Evolutionary conservation across 1,140 invertebrate species (phyloP), one percentile per base, ranked within the genome.

Genomic region (Zaprionus taronus): DNA sequence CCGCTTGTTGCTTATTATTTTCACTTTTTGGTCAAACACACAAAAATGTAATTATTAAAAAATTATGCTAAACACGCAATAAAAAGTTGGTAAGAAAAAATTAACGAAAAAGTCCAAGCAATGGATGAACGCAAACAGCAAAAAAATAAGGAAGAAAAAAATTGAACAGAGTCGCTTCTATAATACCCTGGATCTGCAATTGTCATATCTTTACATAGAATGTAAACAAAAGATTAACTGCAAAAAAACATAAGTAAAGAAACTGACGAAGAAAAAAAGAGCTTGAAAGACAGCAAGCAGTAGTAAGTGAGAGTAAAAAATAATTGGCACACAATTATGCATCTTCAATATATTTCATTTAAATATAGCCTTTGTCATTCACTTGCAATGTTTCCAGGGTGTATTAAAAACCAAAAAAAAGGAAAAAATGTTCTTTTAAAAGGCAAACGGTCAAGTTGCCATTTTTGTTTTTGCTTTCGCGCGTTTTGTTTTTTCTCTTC

Each of bases 21-120:
- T 66, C 57, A 44, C 65, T 80, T 81, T 81, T 84, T 89, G 57
- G 79, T 71, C 85, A 84, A 89, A 86, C 83, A 81, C 85, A 89
- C 81, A 90, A 90, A 89, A 89, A 89, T 89, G 85, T 90, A 89
- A 89, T 89, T 89, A 89, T 89, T 89, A 89, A 89, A 89, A 90
- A 89, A 89, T 89, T 89, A 89, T 89, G 85, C 85, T 90, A 89
- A 89, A 90, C 84, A 87, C 84, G 84, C 84, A 89, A 87, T 87
- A 90, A 87, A 87, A 87, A 87, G 72, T 87, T 87, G 84, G 74
- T 90, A 84, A 80, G 78, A 81, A 81, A 83, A 77, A 83, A 87
- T 66, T 61, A 72, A 77, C 68, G 28, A 77, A 72, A 76, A 72
- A 65, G 26, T 49, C 60, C 58, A 69, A 70, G 58, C 24, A n/a